Percentiles rank a stretch among this genome's conserved stretches.
Evolutionary conservation across 2,113 vertebrate genomes (phyloP).

Genomic region (Nymphicus hollandicus): DNA sequence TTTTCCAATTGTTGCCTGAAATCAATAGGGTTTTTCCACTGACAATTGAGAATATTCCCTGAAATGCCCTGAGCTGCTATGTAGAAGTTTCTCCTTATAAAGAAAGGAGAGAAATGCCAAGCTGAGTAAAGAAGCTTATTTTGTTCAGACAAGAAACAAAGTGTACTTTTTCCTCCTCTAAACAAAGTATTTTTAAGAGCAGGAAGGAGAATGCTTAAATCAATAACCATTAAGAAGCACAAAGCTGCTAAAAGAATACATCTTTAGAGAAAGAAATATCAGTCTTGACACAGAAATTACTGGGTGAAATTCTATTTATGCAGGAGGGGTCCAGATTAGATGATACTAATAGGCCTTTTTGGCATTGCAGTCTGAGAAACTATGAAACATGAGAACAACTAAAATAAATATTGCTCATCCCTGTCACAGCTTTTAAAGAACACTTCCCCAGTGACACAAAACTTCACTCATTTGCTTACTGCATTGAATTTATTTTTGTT

Average conservation of each 20-base stretch:
- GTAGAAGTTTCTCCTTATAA: background rate
- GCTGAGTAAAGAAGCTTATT: slow-evolving; percentile 2
- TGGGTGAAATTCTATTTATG: slow-evolving; percentile 30
- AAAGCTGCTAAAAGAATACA: slow-evolving; percentile 26
- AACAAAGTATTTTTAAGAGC: slow-evolving; percentile 34
- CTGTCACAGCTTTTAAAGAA: background rate
- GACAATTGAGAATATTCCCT: background rate
- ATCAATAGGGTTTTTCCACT: background rate
- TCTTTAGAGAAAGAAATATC: slow-evolving; percentile 29
- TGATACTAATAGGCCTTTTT: background rate
- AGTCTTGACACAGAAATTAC: slow-evolving; percentile 16
- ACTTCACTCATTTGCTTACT: background rate
- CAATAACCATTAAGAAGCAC: slow-evolving; percentile 49
- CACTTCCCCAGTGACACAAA: background rate
- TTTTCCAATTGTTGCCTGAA: background rate
- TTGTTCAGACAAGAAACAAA: slow-evolving; percentile 40
- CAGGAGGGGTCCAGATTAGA: background rate
- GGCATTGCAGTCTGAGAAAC: background rate
- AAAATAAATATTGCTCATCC: background rate
- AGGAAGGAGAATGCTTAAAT: slow-evolving; percentile 38
- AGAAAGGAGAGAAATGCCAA: background rate
- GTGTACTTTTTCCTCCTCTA: slow-evolving; percentile 15
- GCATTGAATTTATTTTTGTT: background rate
- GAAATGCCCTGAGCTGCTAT: background rate
- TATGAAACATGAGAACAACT: background rate